Evolutionary conservation across 2,888 invertebrate species (phyloP).

Genomic region (Tortrix viridana): DNA sequence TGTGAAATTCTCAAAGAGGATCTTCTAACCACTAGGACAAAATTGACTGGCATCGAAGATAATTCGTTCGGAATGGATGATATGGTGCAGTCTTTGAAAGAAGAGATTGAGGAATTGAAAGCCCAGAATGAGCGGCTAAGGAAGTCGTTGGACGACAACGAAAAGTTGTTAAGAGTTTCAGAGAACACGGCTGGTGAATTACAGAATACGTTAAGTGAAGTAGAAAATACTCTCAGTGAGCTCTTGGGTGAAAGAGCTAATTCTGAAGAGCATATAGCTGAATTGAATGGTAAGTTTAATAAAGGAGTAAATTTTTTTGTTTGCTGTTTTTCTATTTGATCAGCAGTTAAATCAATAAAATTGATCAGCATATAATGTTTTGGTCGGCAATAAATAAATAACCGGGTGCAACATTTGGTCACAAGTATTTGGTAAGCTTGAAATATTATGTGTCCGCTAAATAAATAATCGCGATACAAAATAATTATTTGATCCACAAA

Average conservation of each 20-base stretch:
- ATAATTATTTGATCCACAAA: too few species aligned
- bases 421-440: too few species aligned
- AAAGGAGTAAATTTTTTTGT: too few species aligned
- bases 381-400: too few species aligned
- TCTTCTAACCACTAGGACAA: conserved; percentile 82
- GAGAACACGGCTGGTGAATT: conserved; percentile 92
- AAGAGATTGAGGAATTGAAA: conserved; percentile 84
- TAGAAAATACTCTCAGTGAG: conserved; percentile 90
- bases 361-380: too few species aligned
- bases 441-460: too few species aligned
- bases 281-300: conserved; percentile 65
- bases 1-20: conserved; percentile 87
- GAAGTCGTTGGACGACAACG: conserved; percentile 86
- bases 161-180: conserved; percentile 84
- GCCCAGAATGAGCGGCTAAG: conserved; percentile 87
- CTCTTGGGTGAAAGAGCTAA: conserved; percentile 73
- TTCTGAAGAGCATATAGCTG: conserved; percentile 79
- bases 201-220: conserved; percentile 88
- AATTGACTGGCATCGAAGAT: conserved; percentile 87
- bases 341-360: too few species aligned
- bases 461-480: too few species aligned
- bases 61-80: conserved; percentile 89
- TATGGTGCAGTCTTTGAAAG: conserved; percentile 87
- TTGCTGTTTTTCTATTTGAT: too few species aligned
- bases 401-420: too few species aligned